Conservation (phyloP, 1,140 invertebrate species). For the Hyposmocoma kahamanoa region DNA sequence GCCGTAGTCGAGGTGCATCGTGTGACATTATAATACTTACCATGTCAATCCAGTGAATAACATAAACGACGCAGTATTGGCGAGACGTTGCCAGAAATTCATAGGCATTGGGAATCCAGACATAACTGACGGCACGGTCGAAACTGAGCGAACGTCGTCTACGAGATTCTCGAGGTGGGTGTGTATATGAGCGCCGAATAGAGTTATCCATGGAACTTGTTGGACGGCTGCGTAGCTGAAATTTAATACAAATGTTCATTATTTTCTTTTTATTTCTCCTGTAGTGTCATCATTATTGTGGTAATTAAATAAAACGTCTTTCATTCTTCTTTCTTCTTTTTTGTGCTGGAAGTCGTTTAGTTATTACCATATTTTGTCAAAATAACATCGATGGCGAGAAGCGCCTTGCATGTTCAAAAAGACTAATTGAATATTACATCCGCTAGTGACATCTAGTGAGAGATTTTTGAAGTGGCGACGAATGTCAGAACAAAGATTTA, state of each 20-base stretch:
- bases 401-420: too few relatives aligned
- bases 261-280: background rate
- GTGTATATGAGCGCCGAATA: slow-evolving; percentile 25
- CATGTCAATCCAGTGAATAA: too few relatives aligned
- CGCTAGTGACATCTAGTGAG: too few relatives aligned
- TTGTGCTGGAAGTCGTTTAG: too few relatives aligned
- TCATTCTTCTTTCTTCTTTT: too few relatives aligned
- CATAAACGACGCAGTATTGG: too few relatives aligned
- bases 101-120: slow-evolving; percentile 29
- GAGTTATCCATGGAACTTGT: slow-evolving; percentile 40
- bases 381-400: background rate
- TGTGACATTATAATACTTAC: too few relatives aligned
- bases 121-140: slow-evolving; percentile 23
- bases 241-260: background rate
- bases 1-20: too few relatives aligned
- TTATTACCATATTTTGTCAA: background rate
- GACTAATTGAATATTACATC: too few relatives aligned
- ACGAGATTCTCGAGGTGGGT: slow-evolving; percentile 27
- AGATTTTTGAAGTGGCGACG: too few relatives aligned
- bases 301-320: background rate
- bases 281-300: background rate
- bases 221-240: slow-evolving; percentile 38
- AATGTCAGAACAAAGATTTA: too few relatives aligned
- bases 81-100: slow-evolving; percentile 25
- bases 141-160: slow-evolving; percentile 28